phyloP scores from a whole-genome alignment of 1,140 invertebrate species.

The Leptinotarsa lineolata region DNA sequence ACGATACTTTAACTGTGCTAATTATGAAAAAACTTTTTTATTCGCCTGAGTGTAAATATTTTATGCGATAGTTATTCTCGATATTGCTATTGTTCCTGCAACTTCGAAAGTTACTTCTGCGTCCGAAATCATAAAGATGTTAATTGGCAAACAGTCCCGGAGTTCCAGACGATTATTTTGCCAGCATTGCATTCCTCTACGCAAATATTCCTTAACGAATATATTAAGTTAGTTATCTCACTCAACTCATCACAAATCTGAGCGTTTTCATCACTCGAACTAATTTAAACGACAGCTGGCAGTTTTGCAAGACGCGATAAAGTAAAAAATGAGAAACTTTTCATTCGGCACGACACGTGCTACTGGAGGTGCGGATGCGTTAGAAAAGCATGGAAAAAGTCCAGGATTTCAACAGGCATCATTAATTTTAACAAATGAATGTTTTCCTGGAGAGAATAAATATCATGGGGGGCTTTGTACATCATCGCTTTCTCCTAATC shows the following conservation, averaged over 20 bases:
- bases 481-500: slow-evolving; percentile 15
- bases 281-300: slow-evolving; percentile 16
- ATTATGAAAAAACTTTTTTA: no score
- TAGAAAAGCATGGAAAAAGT: slow-evolving; percentile 1
- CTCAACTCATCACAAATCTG: slow-evolving; percentile 8
- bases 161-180: not conserved
- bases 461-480: slow-evolving; percentile 13
- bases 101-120: no score
- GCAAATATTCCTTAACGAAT: not conserved
- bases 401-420: slow-evolving; percentile 24
- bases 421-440: slow-evolving; percentile 31
- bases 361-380: slow-evolving; percentile 10
- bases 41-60: no score
- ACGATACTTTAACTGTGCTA: no score
- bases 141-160: not conserved
- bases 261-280: not conserved
- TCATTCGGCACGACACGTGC: not conserved
- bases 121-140: no score
- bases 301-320: slow-evolving; percentile 9
- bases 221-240: not conserved
- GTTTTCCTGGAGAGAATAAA: slow-evolving; percentile 22
- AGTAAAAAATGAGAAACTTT: not conserved
- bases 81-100: no score
- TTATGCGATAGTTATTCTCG: no score
- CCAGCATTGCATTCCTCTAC: not conserved